These are phyloP conservation scores for Callaeas wilsoni DNA, from an alignment of 2,113 vertebrate genomes.

Conservation along the genomic window DNA sequence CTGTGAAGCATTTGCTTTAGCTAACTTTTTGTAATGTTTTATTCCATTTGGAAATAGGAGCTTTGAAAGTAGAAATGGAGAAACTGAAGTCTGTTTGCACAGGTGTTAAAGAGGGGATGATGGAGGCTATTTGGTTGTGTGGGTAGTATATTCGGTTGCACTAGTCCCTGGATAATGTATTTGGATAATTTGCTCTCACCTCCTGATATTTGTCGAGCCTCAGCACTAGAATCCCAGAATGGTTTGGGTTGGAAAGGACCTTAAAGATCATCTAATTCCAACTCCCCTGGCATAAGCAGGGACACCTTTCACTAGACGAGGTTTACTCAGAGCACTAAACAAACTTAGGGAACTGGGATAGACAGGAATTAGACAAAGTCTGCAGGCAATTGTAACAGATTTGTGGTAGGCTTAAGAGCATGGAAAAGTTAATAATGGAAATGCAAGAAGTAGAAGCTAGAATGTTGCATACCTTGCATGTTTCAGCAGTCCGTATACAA, in stretches of 20 bases:
- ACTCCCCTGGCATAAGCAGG: neutral
- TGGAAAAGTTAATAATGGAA: neutral
- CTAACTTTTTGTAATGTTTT: neutral
- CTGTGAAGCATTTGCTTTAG: neutral
- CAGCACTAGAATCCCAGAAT: neutral
- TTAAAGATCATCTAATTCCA: neutral
- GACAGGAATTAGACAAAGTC: neutral
- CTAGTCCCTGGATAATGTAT: neutral
- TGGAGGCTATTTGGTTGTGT: neutral
- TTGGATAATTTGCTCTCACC: neutral
- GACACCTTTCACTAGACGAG: neutral
- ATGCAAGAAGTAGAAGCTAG: neutral
- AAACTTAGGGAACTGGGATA: neutral
- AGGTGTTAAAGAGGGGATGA: neutral
- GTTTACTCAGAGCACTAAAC: neutral
- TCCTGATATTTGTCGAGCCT: neutral
- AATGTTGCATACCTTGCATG: neutral
- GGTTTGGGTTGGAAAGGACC: neutral
- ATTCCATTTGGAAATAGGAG: neutral
- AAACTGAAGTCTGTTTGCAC: neutral
- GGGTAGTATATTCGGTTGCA: neutral
- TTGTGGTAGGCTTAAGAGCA: neutral
- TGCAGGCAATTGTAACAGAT: neutral
- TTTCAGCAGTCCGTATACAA: neutral
- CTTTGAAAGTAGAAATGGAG: neutral